A percentile compares a stretch with the other conserved stretches of the same genome.
These are phyloP conservation scores for Pterocles burchelli DNA, from an alignment of 2,113 vertebrate genomes.

Conservation along the genomic window DNA sequence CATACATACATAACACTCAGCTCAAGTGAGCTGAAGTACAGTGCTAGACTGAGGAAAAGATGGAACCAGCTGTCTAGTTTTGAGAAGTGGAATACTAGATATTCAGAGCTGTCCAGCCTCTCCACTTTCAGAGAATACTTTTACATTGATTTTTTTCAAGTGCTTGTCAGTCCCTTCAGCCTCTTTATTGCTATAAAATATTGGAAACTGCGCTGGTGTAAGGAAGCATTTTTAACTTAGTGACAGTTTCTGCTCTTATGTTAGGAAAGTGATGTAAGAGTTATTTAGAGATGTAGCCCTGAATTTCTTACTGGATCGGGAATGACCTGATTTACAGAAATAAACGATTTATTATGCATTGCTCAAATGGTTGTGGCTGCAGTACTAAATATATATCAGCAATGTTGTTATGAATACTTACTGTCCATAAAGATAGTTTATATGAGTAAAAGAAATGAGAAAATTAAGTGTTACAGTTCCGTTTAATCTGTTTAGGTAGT, in stretches of 20 bases:
- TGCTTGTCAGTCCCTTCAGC: background rate
- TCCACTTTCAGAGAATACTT: background rate
- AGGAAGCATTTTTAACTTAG: background rate
- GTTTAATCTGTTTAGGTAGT: background rate
- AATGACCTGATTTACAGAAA: slow-evolving; percentile 49
- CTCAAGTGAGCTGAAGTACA: background rate
- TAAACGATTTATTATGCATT: slow-evolving; percentile 3
- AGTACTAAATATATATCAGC: background rate
- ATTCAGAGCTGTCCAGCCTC: background rate
- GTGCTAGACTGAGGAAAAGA: background rate
- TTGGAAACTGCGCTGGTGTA: background rate
- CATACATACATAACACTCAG: background rate
- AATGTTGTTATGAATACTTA: background rate
- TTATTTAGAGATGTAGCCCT: slow-evolving; percentile 31
- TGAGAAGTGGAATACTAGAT: background rate
- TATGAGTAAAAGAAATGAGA: background rate
- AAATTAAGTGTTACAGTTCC: background rate
- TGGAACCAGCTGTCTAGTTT: background rate
- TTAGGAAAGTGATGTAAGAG: slow-evolving; percentile 41
- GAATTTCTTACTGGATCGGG: background rate
- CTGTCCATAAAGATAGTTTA: background rate
- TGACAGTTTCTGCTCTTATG: slow-evolving; percentile 1
- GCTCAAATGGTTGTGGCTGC: slow-evolving; percentile 8
- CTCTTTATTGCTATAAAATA: background rate
- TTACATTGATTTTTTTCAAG: background rate